Evolutionary conservation across 2,797 vertebrate species (phyloP).

Genomic region (Pantherophis vulpinus): DNA sequence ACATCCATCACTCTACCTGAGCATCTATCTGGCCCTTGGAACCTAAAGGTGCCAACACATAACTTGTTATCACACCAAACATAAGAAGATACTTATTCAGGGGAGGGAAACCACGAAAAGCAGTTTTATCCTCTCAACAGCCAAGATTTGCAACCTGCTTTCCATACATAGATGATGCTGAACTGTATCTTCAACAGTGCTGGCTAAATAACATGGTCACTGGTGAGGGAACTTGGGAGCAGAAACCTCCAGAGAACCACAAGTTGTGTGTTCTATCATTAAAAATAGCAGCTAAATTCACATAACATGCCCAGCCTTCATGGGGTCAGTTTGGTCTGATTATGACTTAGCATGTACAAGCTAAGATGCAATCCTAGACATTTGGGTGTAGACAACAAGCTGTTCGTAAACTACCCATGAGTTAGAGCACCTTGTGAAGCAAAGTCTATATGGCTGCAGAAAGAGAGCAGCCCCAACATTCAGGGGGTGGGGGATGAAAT

Average conservation of each 20-base stretch:
- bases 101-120: not conserved
- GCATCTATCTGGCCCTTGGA: not conserved
- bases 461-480: too few species aligned
- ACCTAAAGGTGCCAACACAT: too few species aligned
- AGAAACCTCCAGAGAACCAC: not conserved
- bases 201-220: not conserved
- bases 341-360: not conserved
- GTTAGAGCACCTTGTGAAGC: not conserved
- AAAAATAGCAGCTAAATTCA: not conserved
- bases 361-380: not conserved
- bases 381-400: not conserved
- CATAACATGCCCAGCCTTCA: not conserved
- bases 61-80: not conserved
- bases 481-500: too few species aligned
- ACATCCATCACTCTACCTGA: too few species aligned
- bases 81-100: not conserved
- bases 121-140: not conserved
- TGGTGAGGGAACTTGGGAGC: not conserved
- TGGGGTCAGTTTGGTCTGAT: not conserved
- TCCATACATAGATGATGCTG: not conserved
- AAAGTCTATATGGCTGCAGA: not conserved
- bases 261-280: not conserved
- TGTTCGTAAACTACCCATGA: not conserved
- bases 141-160: not conserved
- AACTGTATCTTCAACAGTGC: not conserved